Evolutionary conservation across 2,888 invertebrate species (phyloP), one percentile per base, ranked within the genome.

Genomic region (Melikaiella ostensackeni): DNA sequence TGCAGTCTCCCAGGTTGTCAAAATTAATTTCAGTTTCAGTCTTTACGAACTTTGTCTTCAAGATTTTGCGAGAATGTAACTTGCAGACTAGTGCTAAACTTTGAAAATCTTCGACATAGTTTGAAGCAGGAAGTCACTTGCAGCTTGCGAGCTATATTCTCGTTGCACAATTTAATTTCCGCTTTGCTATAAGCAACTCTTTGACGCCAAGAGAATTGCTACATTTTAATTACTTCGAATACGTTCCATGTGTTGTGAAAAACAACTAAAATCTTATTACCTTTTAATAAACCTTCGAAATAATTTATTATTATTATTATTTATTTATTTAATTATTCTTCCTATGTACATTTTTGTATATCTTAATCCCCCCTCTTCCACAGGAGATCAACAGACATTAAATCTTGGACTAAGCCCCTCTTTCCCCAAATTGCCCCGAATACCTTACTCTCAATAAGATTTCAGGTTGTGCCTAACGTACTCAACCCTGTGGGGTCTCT

Each of bases 111-210:
- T 27, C 27, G 38, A 46, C 42, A 27, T 46, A 46, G 42, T 66
- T 66, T 27, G 27, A 46, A 66, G 66, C 46, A 66, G 46, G 42
- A 46, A 66, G 27, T 46, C 66, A 46, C 66, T 66, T 46, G 66
- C 46, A 66, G 27, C 66, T 66, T 46, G 46, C 66, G 27, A 46
- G 46, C 27, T 27, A 46, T 66, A 46, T 66, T 46, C 66, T 27
- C 46, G 46, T 66, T 46, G 46, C 66, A 66, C 38, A 66, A 66
- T 66, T 66, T 66, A 66, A 66, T 46, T 38, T 66, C 66, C 46
- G 46, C 46, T 66, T 27, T n/a, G 9, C 13, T 24, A 42, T 46
- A 66, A 62, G 61, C 33, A 62, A 61, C 61, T 61, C 33, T 62
- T 66, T 27, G 24, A 66, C 46, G 19, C 46, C 9, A 27, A 38